Evolutionary conservation across 92 coral and sea anemone species (phyloP).

Genomic region (Siderastrea radians): DNA sequence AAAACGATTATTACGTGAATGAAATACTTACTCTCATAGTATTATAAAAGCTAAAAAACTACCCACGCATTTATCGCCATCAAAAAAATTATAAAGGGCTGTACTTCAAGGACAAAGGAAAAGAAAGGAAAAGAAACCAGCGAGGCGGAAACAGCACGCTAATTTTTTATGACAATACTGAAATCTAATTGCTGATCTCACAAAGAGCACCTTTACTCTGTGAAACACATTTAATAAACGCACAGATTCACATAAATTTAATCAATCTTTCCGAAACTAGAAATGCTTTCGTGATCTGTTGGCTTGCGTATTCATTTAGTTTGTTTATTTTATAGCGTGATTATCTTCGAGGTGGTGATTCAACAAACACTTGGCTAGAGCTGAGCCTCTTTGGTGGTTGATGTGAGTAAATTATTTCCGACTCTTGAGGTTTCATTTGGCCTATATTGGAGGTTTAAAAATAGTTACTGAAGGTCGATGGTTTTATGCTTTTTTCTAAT

Average conservation of each 20-base stretch:
- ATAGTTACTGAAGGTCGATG: background rate
- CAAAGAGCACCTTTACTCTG: background rate
- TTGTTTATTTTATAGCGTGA: background rate
- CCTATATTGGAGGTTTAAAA: background rate
- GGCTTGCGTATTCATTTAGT: background rate
- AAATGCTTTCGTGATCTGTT: background rate
- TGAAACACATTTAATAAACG: background rate
- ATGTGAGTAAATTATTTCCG: slow-evolving; percentile 10
- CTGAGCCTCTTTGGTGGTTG: background rate
- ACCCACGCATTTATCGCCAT: background rate
- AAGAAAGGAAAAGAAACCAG: background rate
- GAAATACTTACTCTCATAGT: background rate
- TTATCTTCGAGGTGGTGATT: slow-evolving; percentile 16
- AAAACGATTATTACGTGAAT: background rate
- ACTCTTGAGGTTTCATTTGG: background rate
- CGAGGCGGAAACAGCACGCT: background rate
- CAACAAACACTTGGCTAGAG: background rate
- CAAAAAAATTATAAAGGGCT: no score
- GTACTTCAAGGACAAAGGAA: background rate
- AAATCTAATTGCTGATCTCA: background rate
- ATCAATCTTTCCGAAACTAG: background rate
- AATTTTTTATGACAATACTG: background rate
- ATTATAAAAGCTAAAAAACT: no score
- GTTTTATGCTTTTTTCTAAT: background rate
- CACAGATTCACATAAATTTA: background rate